Evolutionary conservation across 1,140 invertebrate species (phyloP).

Genomic region (Myzus persicae): DNA sequence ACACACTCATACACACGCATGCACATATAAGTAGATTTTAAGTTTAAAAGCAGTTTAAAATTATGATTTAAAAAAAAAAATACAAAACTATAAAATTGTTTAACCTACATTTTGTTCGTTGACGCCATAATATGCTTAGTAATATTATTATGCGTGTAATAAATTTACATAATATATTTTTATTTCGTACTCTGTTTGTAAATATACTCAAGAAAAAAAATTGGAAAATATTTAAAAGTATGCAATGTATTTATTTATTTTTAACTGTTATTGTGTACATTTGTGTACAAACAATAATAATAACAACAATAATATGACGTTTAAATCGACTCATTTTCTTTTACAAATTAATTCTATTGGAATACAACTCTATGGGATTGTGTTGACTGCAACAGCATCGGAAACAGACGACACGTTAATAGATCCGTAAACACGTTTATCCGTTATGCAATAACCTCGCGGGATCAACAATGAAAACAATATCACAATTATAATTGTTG

Average conservation of each 20-base stretch:
- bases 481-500: background rate
- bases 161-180: background rate
- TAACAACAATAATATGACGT: background rate
- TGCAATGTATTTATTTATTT: background rate
- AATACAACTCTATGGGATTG: background rate
- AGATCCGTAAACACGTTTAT: background rate
- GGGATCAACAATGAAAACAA: background rate
- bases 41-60: conserved; percentile 12
- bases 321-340: background rate
- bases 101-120: conserved; percentile 27
- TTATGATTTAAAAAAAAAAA: background rate
- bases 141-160: background rate
- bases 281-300: background rate
- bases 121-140: background rate
- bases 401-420: background rate
- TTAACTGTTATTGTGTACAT: background rate
- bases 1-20: background rate
- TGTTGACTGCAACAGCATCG: background rate
- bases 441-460: background rate
- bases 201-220: background rate
- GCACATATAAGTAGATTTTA: background rate
- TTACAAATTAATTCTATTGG: background rate
- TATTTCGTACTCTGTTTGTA: background rate
- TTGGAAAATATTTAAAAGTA: background rate
- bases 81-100: background rate